These are phyloP conservation scores for Parazoanthus atlanticus DNA, from an alignment of 92 coral and sea anemone genomes.

Conservation along the genomic window DNA sequence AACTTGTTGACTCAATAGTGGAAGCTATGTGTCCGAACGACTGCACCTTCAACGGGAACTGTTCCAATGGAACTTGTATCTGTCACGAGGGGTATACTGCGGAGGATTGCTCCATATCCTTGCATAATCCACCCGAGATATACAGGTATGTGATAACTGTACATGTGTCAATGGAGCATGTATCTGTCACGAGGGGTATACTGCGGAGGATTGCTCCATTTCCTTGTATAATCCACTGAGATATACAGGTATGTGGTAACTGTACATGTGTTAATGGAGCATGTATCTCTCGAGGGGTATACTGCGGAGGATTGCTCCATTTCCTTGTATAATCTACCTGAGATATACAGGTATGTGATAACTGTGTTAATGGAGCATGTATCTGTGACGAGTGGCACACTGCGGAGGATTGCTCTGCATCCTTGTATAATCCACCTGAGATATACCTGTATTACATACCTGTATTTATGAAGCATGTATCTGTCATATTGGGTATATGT, in stretches of 20 bases:
- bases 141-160: constrained; percentile 51
- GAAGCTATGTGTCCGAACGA: constrained; percentile 75
- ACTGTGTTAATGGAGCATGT: constrained; percentile 71
- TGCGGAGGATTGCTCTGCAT: constrained; percentile 70
- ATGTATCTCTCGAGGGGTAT: constrained; percentile 60
- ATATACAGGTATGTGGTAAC: constrained; percentile 36
- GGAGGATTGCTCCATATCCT: constrained; percentile 71
- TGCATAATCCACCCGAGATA: constrained; percentile 60
- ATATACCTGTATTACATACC: constrained; percentile 27
- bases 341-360: constrained; percentile 40
- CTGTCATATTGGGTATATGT: constrained; percentile 19
- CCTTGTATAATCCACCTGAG: constrained; percentile 54
- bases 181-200: constrained; percentile 61
- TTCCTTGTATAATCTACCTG: constrained; percentile 59
- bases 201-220: constrained; percentile 74
- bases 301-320: constrained; percentile 70
- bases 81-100: constrained; percentile 73
- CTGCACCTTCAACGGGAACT: constrained; percentile 75
- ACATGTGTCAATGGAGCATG: constrained; percentile 74
- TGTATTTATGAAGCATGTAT: constrained; percentile 72
- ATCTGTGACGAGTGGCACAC: constrained; percentile 64
- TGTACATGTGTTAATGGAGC: constrained; percentile 58
- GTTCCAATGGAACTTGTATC: constrained; percentile 69
- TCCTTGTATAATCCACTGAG: constrained; percentile 50
- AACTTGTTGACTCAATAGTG: constrained; percentile 46